Evolutionary conservation across 2,797 vertebrate species (phyloP).

Genomic region (Schizopygopsis pylzovi): DNA sequence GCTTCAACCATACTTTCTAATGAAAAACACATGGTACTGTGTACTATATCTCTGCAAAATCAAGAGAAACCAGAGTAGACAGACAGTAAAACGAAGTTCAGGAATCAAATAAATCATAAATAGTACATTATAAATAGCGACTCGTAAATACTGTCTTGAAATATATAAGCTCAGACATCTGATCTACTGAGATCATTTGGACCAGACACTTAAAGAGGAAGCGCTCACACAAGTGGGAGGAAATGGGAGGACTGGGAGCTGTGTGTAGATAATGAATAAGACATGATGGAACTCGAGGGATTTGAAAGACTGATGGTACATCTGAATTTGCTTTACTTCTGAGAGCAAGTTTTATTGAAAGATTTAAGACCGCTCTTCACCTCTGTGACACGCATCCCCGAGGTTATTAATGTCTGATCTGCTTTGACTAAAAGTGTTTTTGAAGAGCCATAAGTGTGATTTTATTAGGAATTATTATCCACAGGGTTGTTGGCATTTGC

Average conservation of each 20-base stretch:
- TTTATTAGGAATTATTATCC: slow-evolving; percentile 4
- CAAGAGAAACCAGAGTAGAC: not conserved
- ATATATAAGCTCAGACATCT: slow-evolving; percentile 15
- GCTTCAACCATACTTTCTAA: not conserved
- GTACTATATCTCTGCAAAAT: not conserved
- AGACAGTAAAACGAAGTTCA: not conserved
- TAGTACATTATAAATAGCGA: slow-evolving; percentile 7
- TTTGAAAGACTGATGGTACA: slow-evolving; percentile 13
- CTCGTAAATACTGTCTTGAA: not conserved
- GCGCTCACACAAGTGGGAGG: slow-evolving; percentile 27
- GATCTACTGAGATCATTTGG: slow-evolving; percentile 34
- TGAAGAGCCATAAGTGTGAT: slow-evolving; percentile 4
- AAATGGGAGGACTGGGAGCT: slow-evolving; percentile 33
- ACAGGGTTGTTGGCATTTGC: not conserved
- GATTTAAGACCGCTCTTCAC: slow-evolving; percentile 17
- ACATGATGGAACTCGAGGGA: slow-evolving; percentile 11
- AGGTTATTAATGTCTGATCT: slow-evolving; percentile 24
- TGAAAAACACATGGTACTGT: not conserved
- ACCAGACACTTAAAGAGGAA: slow-evolving; percentile 20
- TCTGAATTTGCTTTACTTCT: slow-evolving; percentile 28
- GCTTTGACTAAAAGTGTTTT: slow-evolving; percentile 13
- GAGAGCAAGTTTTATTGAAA: slow-evolving; percentile 32
- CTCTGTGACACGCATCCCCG: not conserved
- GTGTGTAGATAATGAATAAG: slow-evolving; percentile 44
- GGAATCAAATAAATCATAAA: slow-evolving; percentile 11